These are phyloP conservation scores for Seira ritae DNA, from an alignment of 2,888 invertebrate species.

Conservation along the genomic window DNA sequence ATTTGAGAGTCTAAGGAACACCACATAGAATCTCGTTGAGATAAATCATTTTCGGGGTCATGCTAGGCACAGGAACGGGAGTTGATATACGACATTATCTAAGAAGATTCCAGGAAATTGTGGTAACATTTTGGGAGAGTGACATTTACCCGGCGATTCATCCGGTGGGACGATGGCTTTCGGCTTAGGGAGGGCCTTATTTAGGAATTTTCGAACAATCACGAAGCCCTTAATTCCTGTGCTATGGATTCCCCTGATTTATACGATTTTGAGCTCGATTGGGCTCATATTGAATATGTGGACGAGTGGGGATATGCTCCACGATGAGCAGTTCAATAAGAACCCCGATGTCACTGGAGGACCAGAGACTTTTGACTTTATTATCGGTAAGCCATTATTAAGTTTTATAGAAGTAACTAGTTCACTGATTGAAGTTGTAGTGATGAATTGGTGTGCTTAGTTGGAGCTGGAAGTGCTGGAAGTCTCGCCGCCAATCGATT, in stretches of 20 bases:
- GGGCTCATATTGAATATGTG: slow-evolving; percentile 15
- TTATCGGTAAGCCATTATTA: slow-evolving; percentile 18
- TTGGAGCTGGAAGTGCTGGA: slow-evolving; percentile 57
- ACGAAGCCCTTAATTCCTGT: no score
- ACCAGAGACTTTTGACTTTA: slow-evolving; percentile 39
- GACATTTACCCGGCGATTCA: no score
- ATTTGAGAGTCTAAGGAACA: no score
- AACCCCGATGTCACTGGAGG: background rate
- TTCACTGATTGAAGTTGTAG: background rate
- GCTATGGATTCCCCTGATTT: slow-evolving; percentile 18
- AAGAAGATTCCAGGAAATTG: no score
- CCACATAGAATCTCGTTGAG: no score
- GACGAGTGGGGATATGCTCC: slow-evolving; percentile 4
- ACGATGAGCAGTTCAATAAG: slow-evolving; percentile 15
- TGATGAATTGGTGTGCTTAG: slow-evolving; percentile 20
- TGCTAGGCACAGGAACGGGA: no score
- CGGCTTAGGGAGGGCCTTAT: no score
- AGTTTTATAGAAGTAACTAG: background rate
- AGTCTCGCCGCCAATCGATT: slow-evolving; percentile 53
- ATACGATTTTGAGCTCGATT: slow-evolving; percentile 21
- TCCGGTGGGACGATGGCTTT: no score
- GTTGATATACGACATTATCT: no score
- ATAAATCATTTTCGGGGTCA: no score
- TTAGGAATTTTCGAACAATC: no score
- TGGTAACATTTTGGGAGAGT: no score